Evolutionary conservation across 64 coral and sea anemone genomes (phyloP), one percentile per base, ranked within the genome.

Genomic region (Actinia equina): DNA sequence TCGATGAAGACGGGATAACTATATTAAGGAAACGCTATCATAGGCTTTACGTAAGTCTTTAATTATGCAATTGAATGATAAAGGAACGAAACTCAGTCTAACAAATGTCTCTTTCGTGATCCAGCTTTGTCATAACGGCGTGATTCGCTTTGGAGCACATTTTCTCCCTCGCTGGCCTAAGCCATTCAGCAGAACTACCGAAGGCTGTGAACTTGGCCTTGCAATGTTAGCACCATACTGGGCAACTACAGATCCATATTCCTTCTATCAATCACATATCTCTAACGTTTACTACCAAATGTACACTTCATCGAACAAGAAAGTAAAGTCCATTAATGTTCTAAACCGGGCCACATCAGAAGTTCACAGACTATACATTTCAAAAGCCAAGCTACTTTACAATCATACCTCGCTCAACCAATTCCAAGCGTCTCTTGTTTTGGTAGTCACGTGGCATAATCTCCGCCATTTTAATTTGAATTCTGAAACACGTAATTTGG

Each of bases 381-480:
- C 46, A 49, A 8, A 49, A 49, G 46, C 46, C 7, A 49, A 49
- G 46, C 7, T 49, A 49, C 46, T 49, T 27, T 23, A 41, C 13
- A 12, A 49, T 17, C 15, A 19, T 5, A 30, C 86, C 37, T 74
- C 78, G 26, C 43, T 49, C 17, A 77, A 67, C 16, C 42, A n/a
- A 3, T 87, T 87, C 46, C 26, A 78, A 56, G 86, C 69, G 51
- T 77, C 69, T 15, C 77, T 67, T 67, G 71, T 77, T 11, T 26
- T 87, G 9, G 86, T 87, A 1, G 64, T 78, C 46, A 87, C 86
- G 18, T 87, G 86, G 86, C 23, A 56, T 14, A 87, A 77, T 5
- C 63, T 87, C 1, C 70, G 70, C 15, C 86, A 70, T 12, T 74
- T n/a, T 7, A 46, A 54, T 8, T 77, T 57, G 5, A 70, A 45